phyloP scores from a whole-genome alignment of 2,113 vertebrate species.

The Sakesphorus luctuosus region DNA sequence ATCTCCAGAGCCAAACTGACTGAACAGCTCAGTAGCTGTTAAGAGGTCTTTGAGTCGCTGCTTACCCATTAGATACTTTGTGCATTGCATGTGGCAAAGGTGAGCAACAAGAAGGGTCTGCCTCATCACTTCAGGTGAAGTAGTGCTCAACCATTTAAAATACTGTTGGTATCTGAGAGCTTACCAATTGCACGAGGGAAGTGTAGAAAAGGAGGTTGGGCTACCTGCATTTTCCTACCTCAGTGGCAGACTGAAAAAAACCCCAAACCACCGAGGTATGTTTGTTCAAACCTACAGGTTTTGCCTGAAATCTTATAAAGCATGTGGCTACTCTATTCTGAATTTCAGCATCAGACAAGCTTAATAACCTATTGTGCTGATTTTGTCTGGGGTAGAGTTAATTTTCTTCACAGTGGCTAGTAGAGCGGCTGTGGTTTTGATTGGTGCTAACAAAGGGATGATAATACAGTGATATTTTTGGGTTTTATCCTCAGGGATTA shows the following conservation, averaged over 20 bases:
- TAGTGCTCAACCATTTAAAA: not conserved
- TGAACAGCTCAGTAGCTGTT: not conserved
- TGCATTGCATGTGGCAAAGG: not conserved
- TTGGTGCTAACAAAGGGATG: not conserved
- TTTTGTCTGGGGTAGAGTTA: not conserved
- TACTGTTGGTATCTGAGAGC: not conserved
- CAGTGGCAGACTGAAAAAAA: not conserved
- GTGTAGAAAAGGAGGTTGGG: not conserved
- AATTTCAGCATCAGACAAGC: not conserved
- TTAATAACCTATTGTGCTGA: not conserved
- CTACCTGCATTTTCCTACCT: not conserved
- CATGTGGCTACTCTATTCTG: not conserved
- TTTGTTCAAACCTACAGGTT: not conserved
- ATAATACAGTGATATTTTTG: not conserved
- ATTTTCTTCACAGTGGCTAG: not conserved
- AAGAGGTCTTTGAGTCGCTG: accelerated
- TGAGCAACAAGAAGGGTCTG: not conserved
- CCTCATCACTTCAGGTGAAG: not conserved
- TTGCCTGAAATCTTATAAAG: not conserved
- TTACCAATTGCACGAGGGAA: not conserved
- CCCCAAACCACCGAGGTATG: accelerated
- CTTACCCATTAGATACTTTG: not conserved
- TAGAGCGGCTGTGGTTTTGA: not conserved
- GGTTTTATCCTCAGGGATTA: not conserved
- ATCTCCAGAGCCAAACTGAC: not conserved